Conservation (phyloP, 2,797 vertebrate species). For the Enteromius fasciolatus region DNA sequence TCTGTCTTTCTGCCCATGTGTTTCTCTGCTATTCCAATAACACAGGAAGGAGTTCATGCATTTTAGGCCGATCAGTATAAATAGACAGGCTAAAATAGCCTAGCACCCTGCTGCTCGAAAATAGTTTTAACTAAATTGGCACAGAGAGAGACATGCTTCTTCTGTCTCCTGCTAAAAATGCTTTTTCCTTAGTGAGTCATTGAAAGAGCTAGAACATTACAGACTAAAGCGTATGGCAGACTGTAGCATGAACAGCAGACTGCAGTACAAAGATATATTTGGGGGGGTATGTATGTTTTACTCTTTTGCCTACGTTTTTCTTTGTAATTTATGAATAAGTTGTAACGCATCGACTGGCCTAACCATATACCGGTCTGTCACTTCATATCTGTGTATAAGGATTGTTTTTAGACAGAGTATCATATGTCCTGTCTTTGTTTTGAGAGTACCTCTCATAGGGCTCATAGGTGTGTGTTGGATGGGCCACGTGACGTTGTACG, state of each 20-base stretch:
- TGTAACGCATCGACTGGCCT: background rate
- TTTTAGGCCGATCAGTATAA: constrained; percentile 54
- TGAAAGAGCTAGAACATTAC: constrained; percentile 17
- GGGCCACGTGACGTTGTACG: constrained; percentile 13
- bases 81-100: constrained; percentile 60
- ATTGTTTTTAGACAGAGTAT: background rate
- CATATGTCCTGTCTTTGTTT: constrained; percentile 14
- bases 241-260: background rate
- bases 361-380: background rate
- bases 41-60: constrained; percentile 38
- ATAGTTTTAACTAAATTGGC: constrained; percentile 48
- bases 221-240: background rate
- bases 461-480: constrained; percentile 24
- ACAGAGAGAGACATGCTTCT: constrained; percentile 44
- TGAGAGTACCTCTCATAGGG: background rate
- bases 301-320: too few relatives aligned
- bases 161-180: constrained; percentile 36
- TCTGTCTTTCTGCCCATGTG: constrained; percentile 44
- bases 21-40: constrained; percentile 39
- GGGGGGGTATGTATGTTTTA: too few relatives aligned
- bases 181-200: constrained; percentile 16
- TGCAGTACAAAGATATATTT: background rate
- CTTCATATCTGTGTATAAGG: background rate
- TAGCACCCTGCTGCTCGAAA: constrained; percentile 52
- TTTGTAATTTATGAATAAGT: background rate